A percentile compares a stretch with the other conserved stretches of the same genome.
These are phyloP conservation scores for Muscidifurax raptorellus DNA, from an alignment of 1,140 invertebrate species.

Conservation along the genomic window DNA sequence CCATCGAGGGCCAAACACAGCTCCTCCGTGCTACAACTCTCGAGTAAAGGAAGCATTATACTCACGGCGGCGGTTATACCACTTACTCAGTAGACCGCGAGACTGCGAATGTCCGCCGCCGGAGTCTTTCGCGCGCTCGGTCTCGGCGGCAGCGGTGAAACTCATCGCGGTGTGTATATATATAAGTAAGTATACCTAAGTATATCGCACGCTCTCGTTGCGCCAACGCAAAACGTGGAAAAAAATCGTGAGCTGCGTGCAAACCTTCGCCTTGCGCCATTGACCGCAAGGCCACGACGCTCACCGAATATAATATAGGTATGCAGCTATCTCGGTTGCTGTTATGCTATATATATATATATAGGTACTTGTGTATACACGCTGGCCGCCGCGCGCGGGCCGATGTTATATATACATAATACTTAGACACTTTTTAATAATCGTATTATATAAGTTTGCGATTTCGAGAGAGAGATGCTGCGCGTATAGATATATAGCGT, in stretches of 20 bases:
- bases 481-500: too few species aligned
- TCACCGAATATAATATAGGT: too few species aligned
- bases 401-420: background rate
- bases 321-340: too few species aligned
- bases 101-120: background rate
- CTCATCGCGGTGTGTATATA: too few species aligned
- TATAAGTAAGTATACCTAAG: too few species aligned
- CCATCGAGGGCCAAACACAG: slow-evolving; percentile 58
- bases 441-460: background rate
- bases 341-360: too few species aligned
- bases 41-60: slow-evolving; percentile 57
- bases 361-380: too few species aligned
- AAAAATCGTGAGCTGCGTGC: too few species aligned
- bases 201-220: background rate
- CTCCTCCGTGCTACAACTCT: slow-evolving; percentile 60
- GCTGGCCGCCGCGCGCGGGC: too few species aligned
- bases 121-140: background rate
- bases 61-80: background rate
- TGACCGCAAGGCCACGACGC: too few species aligned
- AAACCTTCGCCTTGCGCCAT: too few species aligned
- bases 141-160: too few species aligned
- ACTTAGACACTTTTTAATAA: background rate
- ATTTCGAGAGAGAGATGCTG: background rate
- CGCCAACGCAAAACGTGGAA: background rate
- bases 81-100: background rate